Evolutionary conservation across 2,888 invertebrate species (phyloP), one percentile per base, ranked within the genome.

Genomic region (Willowsia nigromaculata): DNA sequence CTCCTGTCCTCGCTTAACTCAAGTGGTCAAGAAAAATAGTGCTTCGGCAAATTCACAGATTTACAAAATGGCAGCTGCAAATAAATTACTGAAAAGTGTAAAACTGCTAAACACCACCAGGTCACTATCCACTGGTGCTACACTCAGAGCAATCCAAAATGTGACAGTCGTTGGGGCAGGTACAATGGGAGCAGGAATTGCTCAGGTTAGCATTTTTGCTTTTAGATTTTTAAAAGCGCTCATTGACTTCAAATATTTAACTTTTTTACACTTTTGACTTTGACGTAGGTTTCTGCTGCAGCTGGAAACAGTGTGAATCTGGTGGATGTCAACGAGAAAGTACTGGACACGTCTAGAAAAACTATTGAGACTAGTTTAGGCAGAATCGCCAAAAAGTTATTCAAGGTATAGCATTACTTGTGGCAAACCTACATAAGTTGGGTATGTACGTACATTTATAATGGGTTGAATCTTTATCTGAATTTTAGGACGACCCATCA

Each of bases 101-200:
- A 85, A 78, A n/a, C 37, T 47, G 30, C 30, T 85, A 1, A 25
- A 27, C 15, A 53, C 18, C 47, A 80, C 65, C 53, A 40, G 91
- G 18, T 33, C 71, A 13, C 85, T 90, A 15, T 90, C 89, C 4
- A 86, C 90, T 25, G 81, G 87, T 50, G 37, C 88, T 0, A 62
- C 80, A 0, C 81, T 85, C 15, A 76, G 78, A 65, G 65, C 85
- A 18, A 91, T 91, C 22, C 89, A 92, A 30, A 92, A 92, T 90
- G 90, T 92, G 1, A 92, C 91, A 13, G 91, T 92, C 1, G 90
- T 92, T 56, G 92, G 92, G 11, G 92, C 97, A 81, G 98, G 98
- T 9, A 94, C 97, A 18, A 98, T 98, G 98, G 98, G 98, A 4
- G 96, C 97, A 78, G 98, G 98, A 86, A 98, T 98, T 93, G 97